These are phyloP conservation scores for Bombus waltoni DNA, from an alignment of 1,140 invertebrate species.

Conservation along the genomic window DNA sequence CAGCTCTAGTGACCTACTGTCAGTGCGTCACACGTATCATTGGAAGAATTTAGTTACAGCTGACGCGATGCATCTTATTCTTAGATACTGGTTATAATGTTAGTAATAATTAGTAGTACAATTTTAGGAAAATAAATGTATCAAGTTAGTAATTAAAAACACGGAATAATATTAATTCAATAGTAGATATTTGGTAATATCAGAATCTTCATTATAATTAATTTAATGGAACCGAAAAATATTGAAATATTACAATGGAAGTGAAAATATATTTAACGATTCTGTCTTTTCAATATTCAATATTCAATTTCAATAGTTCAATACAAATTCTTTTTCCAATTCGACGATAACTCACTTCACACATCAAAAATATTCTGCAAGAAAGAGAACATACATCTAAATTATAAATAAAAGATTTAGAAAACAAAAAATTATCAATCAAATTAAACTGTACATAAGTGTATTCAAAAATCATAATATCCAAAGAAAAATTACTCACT, in stretches of 20 bases:
- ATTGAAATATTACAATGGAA: too few relatives aligned
- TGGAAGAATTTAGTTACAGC: background rate
- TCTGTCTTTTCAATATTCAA: background rate
- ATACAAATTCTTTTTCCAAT: background rate
- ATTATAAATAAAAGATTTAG: background rate
- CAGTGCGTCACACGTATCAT: slow-evolving; percentile 8
- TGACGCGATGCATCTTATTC: background rate
- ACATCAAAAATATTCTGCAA: background rate
- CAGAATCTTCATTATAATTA: too few relatives aligned
- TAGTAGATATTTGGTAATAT: background rate
- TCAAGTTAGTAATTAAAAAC: background rate
- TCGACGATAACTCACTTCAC: background rate
- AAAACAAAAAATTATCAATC: too few relatives aligned
- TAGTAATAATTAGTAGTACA: background rate
- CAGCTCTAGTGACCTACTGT: background rate
- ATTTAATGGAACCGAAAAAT: too few relatives aligned
- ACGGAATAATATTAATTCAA: background rate
- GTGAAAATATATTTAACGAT: too few relatives aligned
- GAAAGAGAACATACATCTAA: background rate
- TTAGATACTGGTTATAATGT: background rate
- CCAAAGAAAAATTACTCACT: slow-evolving; percentile 63
- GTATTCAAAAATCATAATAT: background rate
- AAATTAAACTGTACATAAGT: too few relatives aligned
- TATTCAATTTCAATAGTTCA: too few relatives aligned
- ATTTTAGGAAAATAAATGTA: background rate